Percentiles rank a stretch among this genome's conserved stretches.
Evolutionary conservation across 1,140 invertebrate genomes (phyloP).

Genomic region (Zaprionus lachaisei): DNA sequence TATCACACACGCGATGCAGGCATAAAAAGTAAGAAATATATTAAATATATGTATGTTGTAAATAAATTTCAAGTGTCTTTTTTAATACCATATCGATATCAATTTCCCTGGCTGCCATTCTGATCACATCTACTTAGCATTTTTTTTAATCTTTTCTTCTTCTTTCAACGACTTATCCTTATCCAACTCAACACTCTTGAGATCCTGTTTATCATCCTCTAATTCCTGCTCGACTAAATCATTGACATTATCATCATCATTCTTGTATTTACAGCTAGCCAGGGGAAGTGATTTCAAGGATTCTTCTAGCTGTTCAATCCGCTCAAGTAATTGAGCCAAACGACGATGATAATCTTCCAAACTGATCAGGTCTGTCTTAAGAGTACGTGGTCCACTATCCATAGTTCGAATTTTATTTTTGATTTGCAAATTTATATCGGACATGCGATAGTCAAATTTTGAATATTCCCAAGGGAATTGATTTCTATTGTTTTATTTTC

Average conservation of each 20-base stretch:
- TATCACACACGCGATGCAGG: conserved; percentile 31
- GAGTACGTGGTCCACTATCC: neutral
- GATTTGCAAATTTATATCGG: neutral
- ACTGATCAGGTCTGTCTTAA: neutral
- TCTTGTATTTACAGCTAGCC: neutral
- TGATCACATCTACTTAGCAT: neutral
- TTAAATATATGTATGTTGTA: conserved; percentile 59
- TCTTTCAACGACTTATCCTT: neutral
- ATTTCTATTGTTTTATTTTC: conserved; percentile 1
- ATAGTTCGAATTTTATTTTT: neutral
- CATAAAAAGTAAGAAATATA: conserved; percentile 36
- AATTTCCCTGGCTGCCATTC: neutral
- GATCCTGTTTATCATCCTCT: neutral
- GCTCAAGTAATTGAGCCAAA: conserved; percentile 14
- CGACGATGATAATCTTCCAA: conserved; percentile 31
- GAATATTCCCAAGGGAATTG: neutral
- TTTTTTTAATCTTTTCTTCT: neutral
- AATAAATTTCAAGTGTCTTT: conserved; percentile 41
- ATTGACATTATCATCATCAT: neutral
- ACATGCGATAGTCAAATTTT: conserved; percentile 10
- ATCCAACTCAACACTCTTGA: neutral
- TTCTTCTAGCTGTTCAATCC: conserved; percentile 25
- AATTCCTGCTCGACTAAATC: neutral
- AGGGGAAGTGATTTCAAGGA: conserved; percentile 5
- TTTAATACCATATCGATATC: conserved; percentile 21